These are phyloP conservation scores for Caerostris darwini DNA, from an alignment of 1,140 invertebrate genomes.

Conservation along the genomic window DNA sequence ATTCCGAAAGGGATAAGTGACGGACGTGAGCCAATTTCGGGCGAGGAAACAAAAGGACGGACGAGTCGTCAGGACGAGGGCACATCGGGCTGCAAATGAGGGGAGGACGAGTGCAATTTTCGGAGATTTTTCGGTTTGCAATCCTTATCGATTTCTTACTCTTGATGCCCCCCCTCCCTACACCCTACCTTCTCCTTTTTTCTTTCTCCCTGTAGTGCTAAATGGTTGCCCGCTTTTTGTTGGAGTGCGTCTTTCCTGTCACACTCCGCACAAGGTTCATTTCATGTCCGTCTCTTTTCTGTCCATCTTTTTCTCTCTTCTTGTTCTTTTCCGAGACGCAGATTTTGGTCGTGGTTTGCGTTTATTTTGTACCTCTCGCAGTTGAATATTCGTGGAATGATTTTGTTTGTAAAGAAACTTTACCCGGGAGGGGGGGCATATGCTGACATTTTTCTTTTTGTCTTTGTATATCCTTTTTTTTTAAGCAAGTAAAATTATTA, in stretches of 20 bases:
- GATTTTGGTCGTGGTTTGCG: not conserved
- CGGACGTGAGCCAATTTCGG: conserved; percentile 74
- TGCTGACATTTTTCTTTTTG: too few species aligned
- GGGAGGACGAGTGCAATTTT: conserved; percentile 56
- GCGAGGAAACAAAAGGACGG: conserved; percentile 48
- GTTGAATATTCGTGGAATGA: not conserved
- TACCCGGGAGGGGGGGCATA: too few species aligned
- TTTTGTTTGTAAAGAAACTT: not conserved
- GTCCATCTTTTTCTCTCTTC: not conserved
- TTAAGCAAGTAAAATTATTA: too few species aligned
- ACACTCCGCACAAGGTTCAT: not conserved
- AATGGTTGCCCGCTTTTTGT: conserved; percentile 63
- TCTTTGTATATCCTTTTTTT: too few species aligned
- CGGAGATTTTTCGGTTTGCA: conserved; percentile 70
- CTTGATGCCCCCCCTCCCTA: not conserved
- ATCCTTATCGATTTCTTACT: conserved; percentile 70
- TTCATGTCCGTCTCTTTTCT: not conserved
- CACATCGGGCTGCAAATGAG: conserved; percentile 61
- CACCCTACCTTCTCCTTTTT: not conserved
- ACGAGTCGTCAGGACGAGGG: conserved; percentile 39
- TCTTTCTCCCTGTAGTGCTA: conserved; percentile 11
- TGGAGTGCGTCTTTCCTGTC: conserved; percentile 53
- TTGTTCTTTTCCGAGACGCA: not conserved
- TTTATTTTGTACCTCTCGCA: not conserved
- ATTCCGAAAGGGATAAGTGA: conserved; percentile 71